These are phyloP conservation scores for Halocaridina rubra DNA, from an alignment of 2,888 invertebrate species.

Conservation along the genomic window DNA sequence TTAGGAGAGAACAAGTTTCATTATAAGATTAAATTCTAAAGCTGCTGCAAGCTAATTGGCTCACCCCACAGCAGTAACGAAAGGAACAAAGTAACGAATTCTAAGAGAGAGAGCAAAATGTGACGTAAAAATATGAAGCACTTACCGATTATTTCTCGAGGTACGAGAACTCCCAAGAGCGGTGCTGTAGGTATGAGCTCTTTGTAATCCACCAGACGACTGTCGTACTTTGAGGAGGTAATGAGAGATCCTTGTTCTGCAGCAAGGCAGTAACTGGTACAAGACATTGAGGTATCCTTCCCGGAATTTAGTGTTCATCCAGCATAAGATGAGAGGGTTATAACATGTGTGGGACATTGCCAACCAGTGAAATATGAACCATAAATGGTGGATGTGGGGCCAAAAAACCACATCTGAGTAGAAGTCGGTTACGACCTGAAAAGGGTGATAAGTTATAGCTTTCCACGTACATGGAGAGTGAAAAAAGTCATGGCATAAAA, in stretches of 20 bases:
- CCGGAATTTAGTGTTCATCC: conserved; percentile 70
- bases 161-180: conserved; percentile 7
- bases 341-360: conserved; percentile 67
- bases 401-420: conserved; percentile 48
- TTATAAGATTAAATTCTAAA: too few relatives aligned
- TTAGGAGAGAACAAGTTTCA: too few relatives aligned
- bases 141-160: conserved; percentile 15
- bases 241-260: not conserved
- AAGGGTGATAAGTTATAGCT: too few relatives aligned
- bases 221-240: conserved; percentile 4
- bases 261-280: conserved; percentile 35
- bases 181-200: conserved; percentile 34
- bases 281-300: conserved; percentile 22
- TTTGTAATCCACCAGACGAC: conserved; percentile 18
- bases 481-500: too few relatives aligned
- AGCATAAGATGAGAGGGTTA: conserved; percentile 67
- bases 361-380: conserved; percentile 66
- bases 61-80: too few relatives aligned
- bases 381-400: conserved; percentile 65
- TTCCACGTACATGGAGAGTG: too few relatives aligned
- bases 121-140: too few relatives aligned
- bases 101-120: too few relatives aligned
- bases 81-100: too few relatives aligned
- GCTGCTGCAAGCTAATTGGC: too few relatives aligned
- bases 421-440: conserved; percentile 63